Conservation (phyloP, 1,140 invertebrate species). For the Adoxophyes honmai region DNA sequence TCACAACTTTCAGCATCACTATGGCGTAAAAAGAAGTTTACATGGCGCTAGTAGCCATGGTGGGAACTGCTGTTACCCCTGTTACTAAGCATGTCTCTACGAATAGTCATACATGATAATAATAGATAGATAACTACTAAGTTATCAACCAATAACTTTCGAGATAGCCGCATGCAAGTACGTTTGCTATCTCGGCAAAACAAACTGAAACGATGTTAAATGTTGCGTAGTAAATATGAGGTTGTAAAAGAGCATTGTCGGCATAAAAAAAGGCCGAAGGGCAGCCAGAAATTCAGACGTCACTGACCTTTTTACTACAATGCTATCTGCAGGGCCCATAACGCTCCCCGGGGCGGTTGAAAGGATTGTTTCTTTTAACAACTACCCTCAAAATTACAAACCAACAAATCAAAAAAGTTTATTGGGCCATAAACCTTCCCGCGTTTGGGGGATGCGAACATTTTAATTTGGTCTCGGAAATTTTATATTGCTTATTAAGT, state of each 20-base stretch:
- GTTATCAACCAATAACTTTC: background rate
- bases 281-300: background rate
- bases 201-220: background rate
- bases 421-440: background rate
- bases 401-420: constrained; percentile 12
- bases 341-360: background rate
- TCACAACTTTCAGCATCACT: no score
- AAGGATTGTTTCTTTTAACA: constrained; percentile 12
- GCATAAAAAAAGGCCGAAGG: constrained; percentile 1
- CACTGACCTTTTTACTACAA: constrained; percentile 14
- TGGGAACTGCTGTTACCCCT: no score
- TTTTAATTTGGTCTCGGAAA: background rate
- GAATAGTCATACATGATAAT: background rate
- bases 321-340: constrained; percentile 7
- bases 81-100: no score
- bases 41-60: no score
- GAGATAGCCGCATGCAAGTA: background rate
- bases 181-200: background rate
- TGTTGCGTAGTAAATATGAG: background rate
- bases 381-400: constrained; percentile 5
- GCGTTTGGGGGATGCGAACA: background rate
- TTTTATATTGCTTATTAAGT: background rate
- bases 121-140: no score
- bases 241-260: background rate
- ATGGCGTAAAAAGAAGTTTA: no score